These are phyloP conservation scores for Manis crassicaudata DNA, from an alignment of 2,797 vertebrate genomes.

Conservation along the genomic window DNA sequence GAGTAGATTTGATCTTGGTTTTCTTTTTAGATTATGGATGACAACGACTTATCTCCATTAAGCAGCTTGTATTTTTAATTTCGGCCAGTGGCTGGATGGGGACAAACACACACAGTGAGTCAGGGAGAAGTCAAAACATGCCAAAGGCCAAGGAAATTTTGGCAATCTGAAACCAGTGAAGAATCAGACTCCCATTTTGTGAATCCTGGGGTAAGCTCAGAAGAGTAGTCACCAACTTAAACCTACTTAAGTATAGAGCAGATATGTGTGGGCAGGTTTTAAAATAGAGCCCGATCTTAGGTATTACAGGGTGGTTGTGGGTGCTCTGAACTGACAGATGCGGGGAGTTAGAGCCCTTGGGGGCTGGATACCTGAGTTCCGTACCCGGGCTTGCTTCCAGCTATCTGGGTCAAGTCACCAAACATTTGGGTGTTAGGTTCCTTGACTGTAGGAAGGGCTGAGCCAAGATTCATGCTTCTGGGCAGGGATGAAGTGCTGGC, in stretches of 20 bases:
- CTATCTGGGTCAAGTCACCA: background rate
- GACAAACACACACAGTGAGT: background rate
- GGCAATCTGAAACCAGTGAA: background rate
- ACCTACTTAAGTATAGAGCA: background rate
- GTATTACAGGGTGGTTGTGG: background rate
- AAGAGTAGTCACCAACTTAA: background rate
- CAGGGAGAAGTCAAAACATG: background rate
- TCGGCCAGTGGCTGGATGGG: background rate
- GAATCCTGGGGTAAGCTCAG: background rate
- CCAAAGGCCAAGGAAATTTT: background rate
- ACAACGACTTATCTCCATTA: background rate
- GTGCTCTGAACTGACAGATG: background rate
- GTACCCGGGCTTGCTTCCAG: background rate
- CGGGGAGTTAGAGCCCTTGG: background rate
- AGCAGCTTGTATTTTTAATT: conserved; percentile 6
- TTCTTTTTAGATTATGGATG: background rate
- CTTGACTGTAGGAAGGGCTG: background rate
- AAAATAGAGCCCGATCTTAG: background rate
- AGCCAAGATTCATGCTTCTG: background rate
- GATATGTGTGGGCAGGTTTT: background rate
- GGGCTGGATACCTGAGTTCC: background rate
- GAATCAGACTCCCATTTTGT: background rate
- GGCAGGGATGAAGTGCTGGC: background rate
- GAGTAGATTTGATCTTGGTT: background rate
- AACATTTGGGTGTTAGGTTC: background rate